Evolutionary conservation across 2,797 vertebrate species (phyloP).

Genomic region (Hoplostethus mediterraneus): DNA sequence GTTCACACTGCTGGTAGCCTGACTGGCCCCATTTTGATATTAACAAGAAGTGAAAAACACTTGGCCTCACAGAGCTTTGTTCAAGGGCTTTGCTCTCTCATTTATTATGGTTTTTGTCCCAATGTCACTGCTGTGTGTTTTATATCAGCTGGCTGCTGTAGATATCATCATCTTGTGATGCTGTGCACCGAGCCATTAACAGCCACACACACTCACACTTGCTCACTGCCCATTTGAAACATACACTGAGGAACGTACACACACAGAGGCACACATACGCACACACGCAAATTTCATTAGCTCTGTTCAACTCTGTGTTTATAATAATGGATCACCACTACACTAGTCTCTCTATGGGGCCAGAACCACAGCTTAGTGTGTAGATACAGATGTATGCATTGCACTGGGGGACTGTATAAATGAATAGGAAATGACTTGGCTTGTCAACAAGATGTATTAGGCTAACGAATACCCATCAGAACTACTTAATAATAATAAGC

Average conservation of each 20-base stretch:
- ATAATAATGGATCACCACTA: neutral
- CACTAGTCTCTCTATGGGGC: neutral
- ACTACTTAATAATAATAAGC: slow-evolving; percentile 28
- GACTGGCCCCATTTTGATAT: slow-evolving; percentile 38
- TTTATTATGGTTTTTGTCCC: slow-evolving; percentile 49
- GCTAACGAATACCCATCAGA: slow-evolving; percentile 27
- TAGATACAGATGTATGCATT: slow-evolving; percentile 5
- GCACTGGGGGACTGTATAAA: slow-evolving; percentile 17
- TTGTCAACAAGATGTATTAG: slow-evolving; percentile 39
- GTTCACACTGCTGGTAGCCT: slow-evolving; percentile 24
- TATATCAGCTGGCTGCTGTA: slow-evolving; percentile 35
- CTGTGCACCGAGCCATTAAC: slow-evolving; percentile 40
- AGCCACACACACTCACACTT: slow-evolving; percentile 7
- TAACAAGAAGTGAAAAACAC: slow-evolving; percentile 48
- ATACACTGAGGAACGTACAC: neutral
- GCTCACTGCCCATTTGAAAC: neutral
- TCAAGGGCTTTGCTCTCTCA: slow-evolving; percentile 26
- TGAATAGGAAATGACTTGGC: slow-evolving; percentile 23
- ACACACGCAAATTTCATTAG: slow-evolving; percentile 5
- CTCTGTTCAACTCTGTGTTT: neutral
- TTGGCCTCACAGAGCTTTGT: slow-evolving; percentile 46
- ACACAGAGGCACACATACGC: neutral
- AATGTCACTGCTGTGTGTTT: slow-evolving; percentile 42
- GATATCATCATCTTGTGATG: slow-evolving; percentile 37
- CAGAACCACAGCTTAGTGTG: slow-evolving; percentile 11